Base-by-base conservation (phyloP, 2,797 vertebrate species). In the Enteromius viviparus region DNA sequence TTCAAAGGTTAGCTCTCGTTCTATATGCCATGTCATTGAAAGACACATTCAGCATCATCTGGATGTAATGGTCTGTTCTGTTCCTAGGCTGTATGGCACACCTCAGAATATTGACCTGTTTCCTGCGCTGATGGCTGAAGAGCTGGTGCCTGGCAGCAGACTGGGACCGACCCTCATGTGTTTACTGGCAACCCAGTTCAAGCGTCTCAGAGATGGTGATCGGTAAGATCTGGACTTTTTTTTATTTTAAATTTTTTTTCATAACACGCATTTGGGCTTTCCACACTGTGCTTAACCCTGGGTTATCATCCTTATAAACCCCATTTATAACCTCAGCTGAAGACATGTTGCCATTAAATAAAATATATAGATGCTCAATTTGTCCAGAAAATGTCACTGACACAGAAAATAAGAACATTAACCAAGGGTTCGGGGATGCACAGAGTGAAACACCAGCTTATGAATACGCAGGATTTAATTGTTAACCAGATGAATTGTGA, bases 51-150 rank as follows among this genome's bases (percentile, higher is more conserved):
- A 9, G 19, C 23, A 9, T 58, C 51, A 82, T 32, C 66, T 85
- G 26, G 32, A 21, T 60, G 9, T 76, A 42, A 69, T 19, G 23
- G 12, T 71, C 12, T 64, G 19, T 74, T 75, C 19, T 69, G 34
- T 79, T 68, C 0, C 2, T 89, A 96, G 98, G 90, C 90, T 99
- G 3, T 99, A 99, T 34, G 97, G 97, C 47, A 97, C 96, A 0
- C 97, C 97, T 0, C 90, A 97, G 85, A 99, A 99, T 89, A 90
- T 99, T 7, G 98, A 99, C 91, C 87, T 99, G 12, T 99, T 99
- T 90, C 98, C 98, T 0, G 97, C 98, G n/a, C 93, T 99, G 80
- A 96, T 99, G 97, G 95, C 95, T 66, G 98, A 99, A 91, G 98
- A 99, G 84, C 90, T 99, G 87, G 95, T 99, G 70, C 98, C 98